Evolutionary conservation across 2,113 vertebrate genomes (phyloP).

Genomic region (Otocyon megalotis): DNA sequence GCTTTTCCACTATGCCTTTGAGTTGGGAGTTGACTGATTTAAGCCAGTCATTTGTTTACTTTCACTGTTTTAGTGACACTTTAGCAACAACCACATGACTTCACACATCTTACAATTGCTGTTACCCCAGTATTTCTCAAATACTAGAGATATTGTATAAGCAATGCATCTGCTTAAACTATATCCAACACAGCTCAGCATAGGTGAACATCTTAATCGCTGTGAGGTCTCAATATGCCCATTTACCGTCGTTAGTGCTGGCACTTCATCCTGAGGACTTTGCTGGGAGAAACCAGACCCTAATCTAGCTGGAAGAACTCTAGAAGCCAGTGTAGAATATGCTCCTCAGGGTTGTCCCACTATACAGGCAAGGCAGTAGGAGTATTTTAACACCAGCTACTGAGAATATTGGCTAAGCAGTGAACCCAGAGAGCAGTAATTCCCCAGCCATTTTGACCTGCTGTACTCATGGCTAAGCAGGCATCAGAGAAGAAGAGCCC

Average conservation of each 20-base stretch:
- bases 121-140: not conserved
- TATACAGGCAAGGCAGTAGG: not conserved
- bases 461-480: not conserved
- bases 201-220: not conserved
- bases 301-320: not conserved
- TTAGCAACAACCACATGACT: not conserved
- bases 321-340: not conserved
- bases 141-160: not conserved
- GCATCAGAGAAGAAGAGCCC: not conserved
- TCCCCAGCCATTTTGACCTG: not conserved
- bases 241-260: not conserved
- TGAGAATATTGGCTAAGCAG: not conserved
- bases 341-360: not conserved
- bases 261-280: not conserved
- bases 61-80: not conserved
- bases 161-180: not conserved
- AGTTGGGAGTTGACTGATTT: not conserved
- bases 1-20: not conserved
- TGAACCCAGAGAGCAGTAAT: not conserved
- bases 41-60: not conserved
- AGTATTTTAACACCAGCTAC: not conserved
- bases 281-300: not conserved
- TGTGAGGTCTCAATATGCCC: not conserved
- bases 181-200: not conserved
- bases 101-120: not conserved